Conservation (phyloP, 2,113 vertebrate genomes). For the Esox niger region DNA sequence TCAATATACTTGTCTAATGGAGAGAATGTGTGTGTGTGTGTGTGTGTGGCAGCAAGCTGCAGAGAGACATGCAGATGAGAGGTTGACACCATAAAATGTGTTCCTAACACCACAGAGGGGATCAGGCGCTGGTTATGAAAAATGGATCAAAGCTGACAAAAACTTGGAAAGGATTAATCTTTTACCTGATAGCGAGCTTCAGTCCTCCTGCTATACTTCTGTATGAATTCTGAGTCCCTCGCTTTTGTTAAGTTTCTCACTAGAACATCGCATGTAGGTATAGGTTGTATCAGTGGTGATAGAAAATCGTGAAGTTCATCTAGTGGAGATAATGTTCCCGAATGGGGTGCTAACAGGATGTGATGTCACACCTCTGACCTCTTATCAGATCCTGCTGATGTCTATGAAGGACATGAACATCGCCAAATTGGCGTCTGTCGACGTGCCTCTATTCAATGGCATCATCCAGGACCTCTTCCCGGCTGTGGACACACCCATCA, state of each 20-base stretch:
- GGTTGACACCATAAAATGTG: slow-evolving; percentile 50
- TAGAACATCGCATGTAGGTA: background rate
- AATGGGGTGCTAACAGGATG: background rate
- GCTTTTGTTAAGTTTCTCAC: slow-evolving; percentile 4
- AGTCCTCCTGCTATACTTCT: background rate
- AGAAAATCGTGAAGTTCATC: background rate
- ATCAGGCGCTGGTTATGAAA: slow-evolving; percentile 61
- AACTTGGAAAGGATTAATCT: slow-evolving; percentile 62
- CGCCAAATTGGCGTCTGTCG: slow-evolving; percentile 77
- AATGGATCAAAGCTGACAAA: slow-evolving; percentile 63
- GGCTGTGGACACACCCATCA: slow-evolving; percentile 69
- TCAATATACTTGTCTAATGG: too few relatives aligned
- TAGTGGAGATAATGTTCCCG: background rate
- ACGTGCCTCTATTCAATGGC: slow-evolving; percentile 81
- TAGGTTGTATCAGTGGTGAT: background rate
- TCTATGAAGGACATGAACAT: slow-evolving; percentile 90
- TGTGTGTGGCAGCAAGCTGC: slow-evolving; percentile 16
- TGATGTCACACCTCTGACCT: slow-evolving; percentile 5
- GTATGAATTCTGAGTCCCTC: slow-evolving; percentile 17
- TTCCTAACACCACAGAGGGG: slow-evolving; percentile 42
- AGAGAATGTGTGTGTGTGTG: background rate
- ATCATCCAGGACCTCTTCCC: slow-evolving; percentile 86
- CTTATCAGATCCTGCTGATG: slow-evolving; percentile 78
- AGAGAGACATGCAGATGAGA: slow-evolving; percentile 51
- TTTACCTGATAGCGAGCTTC: slow-evolving; percentile 44